Conservation (phyloP, 2,113 vertebrate species). For the Hylia prasina region DNA sequence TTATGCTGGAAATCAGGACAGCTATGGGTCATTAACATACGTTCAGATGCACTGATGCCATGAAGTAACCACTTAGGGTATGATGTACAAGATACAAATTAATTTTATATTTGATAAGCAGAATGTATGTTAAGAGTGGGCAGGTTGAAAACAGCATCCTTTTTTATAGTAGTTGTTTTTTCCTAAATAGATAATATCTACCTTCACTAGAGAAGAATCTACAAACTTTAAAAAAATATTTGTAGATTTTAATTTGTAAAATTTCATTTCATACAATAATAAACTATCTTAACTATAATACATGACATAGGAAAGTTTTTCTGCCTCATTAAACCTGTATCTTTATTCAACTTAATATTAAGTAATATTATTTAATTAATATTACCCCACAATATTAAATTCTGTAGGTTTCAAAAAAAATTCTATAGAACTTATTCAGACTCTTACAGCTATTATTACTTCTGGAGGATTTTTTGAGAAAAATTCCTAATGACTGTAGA, state of each 20-base stretch:
- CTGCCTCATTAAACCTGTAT: background rate
- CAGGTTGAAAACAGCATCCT: background rate
- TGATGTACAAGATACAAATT: background rate
- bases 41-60: slow-evolving; percentile 9
- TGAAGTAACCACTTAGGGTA: background rate
- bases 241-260: background rate
- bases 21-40: slow-evolving; percentile 24
- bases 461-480: background rate
- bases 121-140: slow-evolving; percentile 23
- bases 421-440: background rate
- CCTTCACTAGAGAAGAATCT: background rate
- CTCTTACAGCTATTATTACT: background rate
- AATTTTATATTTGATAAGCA: slow-evolving; percentile 31
- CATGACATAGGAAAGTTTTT: background rate
- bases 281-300: background rate
- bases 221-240: background rate
- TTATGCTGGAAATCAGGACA: background rate
- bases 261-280: background rate
- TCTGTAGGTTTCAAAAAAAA: background rate
- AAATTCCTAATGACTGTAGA: background rate
- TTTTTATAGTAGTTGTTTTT: background rate
- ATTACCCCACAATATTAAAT: background rate
- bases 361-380: background rate
- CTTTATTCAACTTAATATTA: background rate
- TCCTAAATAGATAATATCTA: background rate